Evolutionary conservation across 2,113 vertebrate genomes (phyloP).

Genomic region (Actenoides lindsayi): DNA sequence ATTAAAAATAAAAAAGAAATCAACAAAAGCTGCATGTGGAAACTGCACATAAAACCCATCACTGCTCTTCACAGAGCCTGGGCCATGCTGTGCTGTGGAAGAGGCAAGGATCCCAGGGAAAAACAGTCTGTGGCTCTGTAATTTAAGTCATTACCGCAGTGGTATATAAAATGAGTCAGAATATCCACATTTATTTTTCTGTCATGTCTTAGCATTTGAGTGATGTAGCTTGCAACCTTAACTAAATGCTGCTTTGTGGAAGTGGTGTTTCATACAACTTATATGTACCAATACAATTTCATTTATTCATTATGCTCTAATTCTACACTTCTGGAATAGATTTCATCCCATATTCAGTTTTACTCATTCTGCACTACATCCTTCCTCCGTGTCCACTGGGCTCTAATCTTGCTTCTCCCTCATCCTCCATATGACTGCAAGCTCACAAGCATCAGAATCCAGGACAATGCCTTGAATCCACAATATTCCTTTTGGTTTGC

Average conservation of each 20-base stretch:
- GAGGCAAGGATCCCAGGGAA: background rate
- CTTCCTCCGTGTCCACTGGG: background rate
- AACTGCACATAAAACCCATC: background rate
- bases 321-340: background rate
- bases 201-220: background rate
- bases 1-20: background rate
- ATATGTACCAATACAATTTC: background rate
- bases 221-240: background rate
- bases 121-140: background rate
- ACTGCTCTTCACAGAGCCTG: background rate
- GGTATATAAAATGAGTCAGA: background rate
- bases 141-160: background rate
- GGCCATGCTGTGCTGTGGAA: background rate
- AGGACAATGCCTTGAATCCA: background rate
- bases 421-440: background rate
- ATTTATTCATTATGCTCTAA: background rate
- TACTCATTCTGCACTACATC: background rate
- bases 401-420: background rate
- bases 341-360: background rate
- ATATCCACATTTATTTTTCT: background rate
- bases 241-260: background rate
- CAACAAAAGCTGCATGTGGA: background rate
- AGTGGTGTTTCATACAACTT: background rate
- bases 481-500: background rate
- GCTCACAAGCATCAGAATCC: background rate